Conservation (phyloP, 2,797 vertebrate species). For the Sarcophilus harrisii region DNA sequence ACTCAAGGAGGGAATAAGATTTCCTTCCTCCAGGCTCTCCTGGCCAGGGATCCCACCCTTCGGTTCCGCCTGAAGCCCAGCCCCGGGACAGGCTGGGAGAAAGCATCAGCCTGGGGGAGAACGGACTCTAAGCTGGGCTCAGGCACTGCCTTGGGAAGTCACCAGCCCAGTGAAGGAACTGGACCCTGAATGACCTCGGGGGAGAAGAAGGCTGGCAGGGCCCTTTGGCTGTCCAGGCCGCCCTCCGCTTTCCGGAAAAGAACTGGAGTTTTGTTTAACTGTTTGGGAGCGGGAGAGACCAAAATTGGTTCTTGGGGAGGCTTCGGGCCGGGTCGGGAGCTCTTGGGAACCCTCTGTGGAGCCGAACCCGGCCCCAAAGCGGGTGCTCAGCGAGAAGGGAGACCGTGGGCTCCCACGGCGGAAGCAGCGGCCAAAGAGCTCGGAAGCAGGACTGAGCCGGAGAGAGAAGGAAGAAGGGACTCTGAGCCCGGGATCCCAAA, state of each 20-base stretch:
- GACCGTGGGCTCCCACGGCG: not conserved
- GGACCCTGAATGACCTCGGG: not conserved
- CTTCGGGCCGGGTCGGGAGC: too few species aligned
- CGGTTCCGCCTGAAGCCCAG: too few species aligned
- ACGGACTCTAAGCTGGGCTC: too few species aligned
- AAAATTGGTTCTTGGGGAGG: not conserved
- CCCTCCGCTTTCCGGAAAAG: not conserved
- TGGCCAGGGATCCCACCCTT: too few species aligned
- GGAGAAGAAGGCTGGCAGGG: not conserved
- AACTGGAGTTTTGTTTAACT: not conserved
- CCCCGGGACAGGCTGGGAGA: too few species aligned
- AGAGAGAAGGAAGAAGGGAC: not conserved
- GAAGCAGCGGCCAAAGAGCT: not conserved
- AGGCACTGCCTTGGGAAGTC: too few species aligned
- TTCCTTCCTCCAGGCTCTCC: too few species aligned
- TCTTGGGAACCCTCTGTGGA: not conserved
- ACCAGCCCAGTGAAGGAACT: not conserved
- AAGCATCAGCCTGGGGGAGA: too few species aligned
- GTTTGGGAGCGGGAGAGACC: not conserved
- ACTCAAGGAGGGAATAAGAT: too few species aligned
- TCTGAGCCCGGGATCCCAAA: constrained; percentile 50
- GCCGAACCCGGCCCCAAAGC: not conserved
- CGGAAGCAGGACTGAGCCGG: not conserved
- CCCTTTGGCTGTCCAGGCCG: not conserved
- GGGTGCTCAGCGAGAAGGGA: not conserved